Percentiles rank a stretch among this genome's conserved stretches.
phyloP scores from a whole-genome alignment of 2,113 vertebrate genomes.

The Ctenodactylus gundi region DNA sequence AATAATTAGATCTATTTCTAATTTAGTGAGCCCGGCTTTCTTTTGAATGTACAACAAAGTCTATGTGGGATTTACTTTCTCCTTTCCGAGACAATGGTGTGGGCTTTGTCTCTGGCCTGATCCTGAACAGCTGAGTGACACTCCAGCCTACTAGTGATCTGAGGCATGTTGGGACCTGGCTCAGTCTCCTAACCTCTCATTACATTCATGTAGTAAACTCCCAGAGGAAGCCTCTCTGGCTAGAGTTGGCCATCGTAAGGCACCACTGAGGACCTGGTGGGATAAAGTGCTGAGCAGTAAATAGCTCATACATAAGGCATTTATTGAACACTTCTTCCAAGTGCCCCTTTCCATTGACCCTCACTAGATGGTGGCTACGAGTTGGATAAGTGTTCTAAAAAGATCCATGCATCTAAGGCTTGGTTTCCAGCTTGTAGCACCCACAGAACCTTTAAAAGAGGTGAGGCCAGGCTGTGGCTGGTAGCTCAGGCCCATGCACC shows the following conservation, averaged over 20 bases:
- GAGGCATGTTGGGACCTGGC: neutral
- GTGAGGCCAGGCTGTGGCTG: too few species aligned
- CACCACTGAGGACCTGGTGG: neutral
- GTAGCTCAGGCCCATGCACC: too few species aligned
- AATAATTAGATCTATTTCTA: conserved; percentile 62
- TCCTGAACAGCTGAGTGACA: neutral
- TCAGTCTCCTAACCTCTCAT: conserved; percentile 27
- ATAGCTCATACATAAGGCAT: neutral
- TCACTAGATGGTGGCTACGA: neutral
- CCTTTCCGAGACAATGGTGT: neutral
- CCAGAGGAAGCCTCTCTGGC: conserved; percentile 1
- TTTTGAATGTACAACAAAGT: neutral
- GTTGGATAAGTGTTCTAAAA: neutral
- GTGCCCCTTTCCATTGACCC: neutral
- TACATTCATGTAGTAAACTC: neutral
- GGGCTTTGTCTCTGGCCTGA: neutral
- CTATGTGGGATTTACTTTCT: neutral
- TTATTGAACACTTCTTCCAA: neutral
- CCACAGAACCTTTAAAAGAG: neutral
- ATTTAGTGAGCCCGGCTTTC: conserved; percentile 10
- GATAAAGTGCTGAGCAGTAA: conserved; percentile 1
- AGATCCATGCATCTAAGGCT: neutral
- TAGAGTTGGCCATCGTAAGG: neutral
- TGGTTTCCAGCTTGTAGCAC: neutral
- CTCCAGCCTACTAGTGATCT: neutral